Conservation (phyloP, 2,113 vertebrate species). For the Chaenocephalus aceratus region DNA sequence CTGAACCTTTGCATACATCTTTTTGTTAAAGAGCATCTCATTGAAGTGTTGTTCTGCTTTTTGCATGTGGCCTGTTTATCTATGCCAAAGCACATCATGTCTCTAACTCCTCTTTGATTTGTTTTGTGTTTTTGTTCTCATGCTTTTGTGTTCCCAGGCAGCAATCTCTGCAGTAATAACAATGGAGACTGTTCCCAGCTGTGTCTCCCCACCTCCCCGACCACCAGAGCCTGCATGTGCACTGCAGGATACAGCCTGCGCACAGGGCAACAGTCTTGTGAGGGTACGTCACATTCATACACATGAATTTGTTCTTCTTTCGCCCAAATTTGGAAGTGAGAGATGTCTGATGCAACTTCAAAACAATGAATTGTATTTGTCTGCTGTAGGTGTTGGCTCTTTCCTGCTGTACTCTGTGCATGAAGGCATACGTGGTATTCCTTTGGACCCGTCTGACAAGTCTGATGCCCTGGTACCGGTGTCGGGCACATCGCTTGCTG, state of each 20-base stretch:
- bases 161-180: slow-evolving; percentile 93
- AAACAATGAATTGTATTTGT: slow-evolving; percentile 7
- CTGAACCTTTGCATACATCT: slow-evolving; percentile 6
- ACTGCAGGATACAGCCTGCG: slow-evolving; percentile 96
- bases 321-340: not conserved
- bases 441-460: slow-evolving; percentile 94
- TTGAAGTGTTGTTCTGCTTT: slow-evolving; percentile 29
- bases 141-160: slow-evolving; percentile 78
- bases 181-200: slow-evolving; percentile 98
- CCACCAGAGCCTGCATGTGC: slow-evolving; percentile 94
- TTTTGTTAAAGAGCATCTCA: slow-evolving; percentile 22
- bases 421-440: slow-evolving; percentile 96
- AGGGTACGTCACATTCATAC: slow-evolving; percentile 82
- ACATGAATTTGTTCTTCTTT: not conserved
- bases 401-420: slow-evolving; percentile 98
- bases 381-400: slow-evolving; percentile 92
- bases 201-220: slow-evolving; percentile 93
- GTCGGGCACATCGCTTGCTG: slow-evolving; percentile 94
- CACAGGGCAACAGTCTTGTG: slow-evolving; percentile 93
- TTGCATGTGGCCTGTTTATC: slow-evolving; percentile 41
- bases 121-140: slow-evolving; percentile 50
- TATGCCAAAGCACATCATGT: slow-evolving; percentile 30
- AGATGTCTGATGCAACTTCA: not conserved
- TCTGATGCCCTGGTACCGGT: slow-evolving; percentile 96
- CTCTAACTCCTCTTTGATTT: slow-evolving; percentile 54